Base-by-base conservation (phyloP, 1,140 invertebrate genomes). In the Ptiloglossa arizonensis region DNA sequence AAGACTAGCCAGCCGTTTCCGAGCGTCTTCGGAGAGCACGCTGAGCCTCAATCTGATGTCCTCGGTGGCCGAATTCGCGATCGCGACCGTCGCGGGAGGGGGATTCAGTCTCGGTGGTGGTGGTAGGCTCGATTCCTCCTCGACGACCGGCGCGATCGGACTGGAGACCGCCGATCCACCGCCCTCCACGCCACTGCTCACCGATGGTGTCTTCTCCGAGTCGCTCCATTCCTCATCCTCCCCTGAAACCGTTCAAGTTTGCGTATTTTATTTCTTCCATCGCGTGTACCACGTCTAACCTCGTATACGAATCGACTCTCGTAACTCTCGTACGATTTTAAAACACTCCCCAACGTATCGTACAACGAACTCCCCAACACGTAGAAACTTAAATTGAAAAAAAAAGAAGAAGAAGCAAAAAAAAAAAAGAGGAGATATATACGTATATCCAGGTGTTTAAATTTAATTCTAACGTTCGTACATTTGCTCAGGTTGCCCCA, bases 211-310 rank as follows among this genome's bases (percentile, higher is more conserved):
- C 70, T 92, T 92, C 64, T 93, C 92, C 70, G 92, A 92, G 68
- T 93, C 91, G 80, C 92, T 93, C 92, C 92, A 93, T 83, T 93
- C 92, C 79, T 93, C 92, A 91, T 93, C 91, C 87, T 93, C 92
- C 89, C 92, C 92, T 93, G 81, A 13, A 90, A 90, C 8, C 15
- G 46, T n/a, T n/a, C n/a, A n/a, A n/a, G n/a, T n/a, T n/a, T n/a
- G n/a, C n/a, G n/a, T n/a, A n/a, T n/a, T n/a, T n/a, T n/a, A n/a
- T n/a, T n/a, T n/a, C n/a, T n/a, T n/a, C n/a, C n/a, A n/a, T n/a
- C n/a, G n/a, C n/a, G n/a, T n/a, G n/a, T n/a, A n/a, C n/a, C n/a
- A n/a, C n/a, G n/a, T n/a, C n/a, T n/a, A n/a, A n/a, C n/a, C n/a
- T n/a, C n/a, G n/a, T n/a, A n/a, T n/a, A n/a, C n/a, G n/a, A n/a